phyloP scores from a whole-genome alignment of 2,797 vertebrate species.

The Micropoecilia bifurca region DNA sequence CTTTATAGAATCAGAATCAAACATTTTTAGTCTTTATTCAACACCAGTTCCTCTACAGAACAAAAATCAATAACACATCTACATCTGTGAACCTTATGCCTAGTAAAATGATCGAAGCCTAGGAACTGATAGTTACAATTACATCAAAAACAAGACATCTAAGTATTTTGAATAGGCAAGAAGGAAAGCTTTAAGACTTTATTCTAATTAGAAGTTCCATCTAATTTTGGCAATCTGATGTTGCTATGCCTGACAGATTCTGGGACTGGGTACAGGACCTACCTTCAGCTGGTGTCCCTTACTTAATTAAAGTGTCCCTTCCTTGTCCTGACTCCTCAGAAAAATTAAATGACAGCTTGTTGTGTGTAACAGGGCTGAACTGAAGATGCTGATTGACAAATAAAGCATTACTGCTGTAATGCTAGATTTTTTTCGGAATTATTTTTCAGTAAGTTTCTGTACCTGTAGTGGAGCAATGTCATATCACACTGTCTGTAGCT shows the following conservation, averaged over 20 bases:
- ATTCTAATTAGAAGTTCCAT: neutral
- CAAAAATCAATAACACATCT: neutral
- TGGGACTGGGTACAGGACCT: neutral
- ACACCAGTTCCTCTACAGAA: neutral
- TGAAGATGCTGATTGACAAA: neutral
- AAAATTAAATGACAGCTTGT: neutral
- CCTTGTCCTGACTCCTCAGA: neutral
- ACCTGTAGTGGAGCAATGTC: too few species aligned
- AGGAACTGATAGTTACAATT: neutral
- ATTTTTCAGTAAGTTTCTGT: too few species aligned
- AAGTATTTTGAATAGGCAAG: neutral
- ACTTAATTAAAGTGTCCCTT: neutral
- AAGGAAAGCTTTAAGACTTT: neutral
- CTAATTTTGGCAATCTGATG: neutral
- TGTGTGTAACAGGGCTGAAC: neutral
- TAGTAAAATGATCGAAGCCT: neutral
- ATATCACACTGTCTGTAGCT: too few species aligned
- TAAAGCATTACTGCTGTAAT: neutral
- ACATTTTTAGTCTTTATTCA: neutral
- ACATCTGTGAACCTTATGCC: neutral
- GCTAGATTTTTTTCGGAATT: too few species aligned
- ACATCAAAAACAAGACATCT: neutral
- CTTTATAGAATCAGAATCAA: neutral
- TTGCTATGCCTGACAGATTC: neutral
- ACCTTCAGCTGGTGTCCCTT: neutral